These are phyloP conservation scores for Leucophenga montana DNA, from an alignment of 2,888 invertebrate species.

Conservation along the genomic window DNA sequence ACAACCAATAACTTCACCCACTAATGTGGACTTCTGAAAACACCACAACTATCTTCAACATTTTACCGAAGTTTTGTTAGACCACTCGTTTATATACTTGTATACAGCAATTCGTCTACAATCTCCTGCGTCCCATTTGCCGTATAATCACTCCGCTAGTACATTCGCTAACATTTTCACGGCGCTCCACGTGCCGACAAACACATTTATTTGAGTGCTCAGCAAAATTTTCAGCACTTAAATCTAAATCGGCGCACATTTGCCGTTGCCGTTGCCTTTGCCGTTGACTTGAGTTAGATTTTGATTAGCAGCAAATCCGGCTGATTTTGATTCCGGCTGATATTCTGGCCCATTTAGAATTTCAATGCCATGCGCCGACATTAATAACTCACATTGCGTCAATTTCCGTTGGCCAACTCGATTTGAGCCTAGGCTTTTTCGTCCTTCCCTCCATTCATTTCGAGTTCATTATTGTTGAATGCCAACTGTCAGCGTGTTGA, in stretches of 20 bases:
- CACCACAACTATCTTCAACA: too few species aligned
- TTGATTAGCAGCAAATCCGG: slow-evolving; percentile 44
- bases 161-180: slow-evolving; percentile 7
- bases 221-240: slow-evolving; percentile 63
- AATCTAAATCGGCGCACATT: slow-evolving; percentile 63
- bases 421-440: slow-evolving; percentile 46
- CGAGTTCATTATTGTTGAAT: slow-evolving; percentile 48
- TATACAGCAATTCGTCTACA: slow-evolving; percentile 44
- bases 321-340: background rate
- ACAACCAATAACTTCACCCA: too few species aligned
- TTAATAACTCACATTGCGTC: slow-evolving; percentile 66
- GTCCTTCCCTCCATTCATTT: slow-evolving; percentile 11
- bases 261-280: slow-evolving; percentile 48
- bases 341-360: background rate
- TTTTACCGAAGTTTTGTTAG: too few species aligned
- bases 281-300: slow-evolving; percentile 10
- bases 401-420: slow-evolving; percentile 59
- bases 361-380: slow-evolving; percentile 43
- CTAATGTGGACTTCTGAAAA: too few species aligned
- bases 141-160: slow-evolving; percentile 36
- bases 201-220: slow-evolving; percentile 63
- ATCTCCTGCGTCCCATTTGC: slow-evolving; percentile 18
- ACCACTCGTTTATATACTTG: too few species aligned
- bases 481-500: slow-evolving; percentile 60
- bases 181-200: slow-evolving; percentile 57